phyloP scores from a whole-genome alignment of 1,140 invertebrate genomes.

The Heliconius nattereri region DNA sequence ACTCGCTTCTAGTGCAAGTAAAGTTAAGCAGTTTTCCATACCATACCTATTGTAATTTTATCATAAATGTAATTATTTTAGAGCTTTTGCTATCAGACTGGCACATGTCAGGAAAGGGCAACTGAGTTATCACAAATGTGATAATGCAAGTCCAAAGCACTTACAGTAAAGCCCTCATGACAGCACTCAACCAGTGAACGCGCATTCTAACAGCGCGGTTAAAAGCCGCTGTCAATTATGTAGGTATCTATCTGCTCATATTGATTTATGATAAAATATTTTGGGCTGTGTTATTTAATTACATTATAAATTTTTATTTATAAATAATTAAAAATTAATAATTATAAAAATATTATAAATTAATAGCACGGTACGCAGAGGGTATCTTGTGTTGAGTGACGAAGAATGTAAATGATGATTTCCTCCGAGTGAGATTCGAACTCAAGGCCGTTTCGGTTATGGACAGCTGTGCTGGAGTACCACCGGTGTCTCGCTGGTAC shows the following conservation, averaged over 20 bases:
- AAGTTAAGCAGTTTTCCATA: neutral
- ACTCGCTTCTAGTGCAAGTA: too few relatives aligned
- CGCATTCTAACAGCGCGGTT: neutral
- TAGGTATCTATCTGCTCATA: neutral
- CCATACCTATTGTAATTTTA: constrained; percentile 9
- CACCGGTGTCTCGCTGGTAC: too few relatives aligned
- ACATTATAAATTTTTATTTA: too few relatives aligned
- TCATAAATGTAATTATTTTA: constrained; percentile 32
- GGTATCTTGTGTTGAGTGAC: too few relatives aligned
- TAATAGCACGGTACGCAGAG: too few relatives aligned
- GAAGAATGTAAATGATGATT: too few relatives aligned
- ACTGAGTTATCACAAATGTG: constrained; percentile 33
- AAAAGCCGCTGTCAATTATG: constrained; percentile 3
- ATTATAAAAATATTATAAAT: too few relatives aligned
- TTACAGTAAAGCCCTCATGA: constrained; percentile 36
- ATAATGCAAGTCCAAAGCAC: constrained; percentile 39
- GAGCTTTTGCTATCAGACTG: constrained; percentile 36
- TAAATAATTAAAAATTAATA: too few relatives aligned
- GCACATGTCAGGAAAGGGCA: constrained; percentile 30
- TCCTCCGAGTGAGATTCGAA: too few relatives aligned
- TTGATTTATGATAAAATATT: neutral
- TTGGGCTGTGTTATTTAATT: neutral
- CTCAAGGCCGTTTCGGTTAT: too few relatives aligned
- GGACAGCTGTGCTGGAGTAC: too few relatives aligned
- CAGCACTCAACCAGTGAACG: constrained; percentile 17